phyloP scores from a whole-genome alignment of 1,140 invertebrate species.

The Agraylea sexmaculata region DNA sequence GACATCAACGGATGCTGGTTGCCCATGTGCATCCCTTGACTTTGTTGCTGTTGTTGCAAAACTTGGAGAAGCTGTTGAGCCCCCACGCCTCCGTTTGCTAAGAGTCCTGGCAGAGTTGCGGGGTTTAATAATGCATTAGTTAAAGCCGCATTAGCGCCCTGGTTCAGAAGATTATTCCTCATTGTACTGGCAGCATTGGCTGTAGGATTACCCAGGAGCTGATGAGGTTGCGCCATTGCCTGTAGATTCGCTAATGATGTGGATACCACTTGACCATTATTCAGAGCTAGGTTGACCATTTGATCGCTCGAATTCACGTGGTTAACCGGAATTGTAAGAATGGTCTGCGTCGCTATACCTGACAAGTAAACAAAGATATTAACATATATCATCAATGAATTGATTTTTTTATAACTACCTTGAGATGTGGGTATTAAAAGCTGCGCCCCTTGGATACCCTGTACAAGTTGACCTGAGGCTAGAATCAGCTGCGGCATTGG shows the following conservation, averaged over 20 bases:
- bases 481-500: slow-evolving; percentile 82
- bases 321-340: slow-evolving; percentile 83
- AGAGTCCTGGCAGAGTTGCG: slow-evolving; percentile 52
- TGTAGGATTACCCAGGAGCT: slow-evolving; percentile 35
- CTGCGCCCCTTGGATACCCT: slow-evolving; percentile 85
- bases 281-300: slow-evolving; percentile 67
- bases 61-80: slow-evolving; percentile 51
- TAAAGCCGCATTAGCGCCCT: slow-evolving; percentile 31
- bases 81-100: slow-evolving; percentile 52
- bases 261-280: slow-evolving; percentile 73
- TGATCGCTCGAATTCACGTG: slow-evolving; percentile 68
- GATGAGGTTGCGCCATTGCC: slow-evolving; percentile 60
- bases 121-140: slow-evolving; percentile 47
- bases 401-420: slow-evolving; percentile 45
- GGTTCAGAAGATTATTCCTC: slow-evolving; percentile 45
- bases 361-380: slow-evolving; percentile 22
- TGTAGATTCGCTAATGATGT: slow-evolving; percentile 72
- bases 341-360: slow-evolving; percentile 88
- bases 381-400: background rate
- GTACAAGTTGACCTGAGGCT: slow-evolving; percentile 78
- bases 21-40: slow-evolving; percentile 32
- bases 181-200: slow-evolving; percentile 31
- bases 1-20: slow-evolving; percentile 34
- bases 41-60: slow-evolving; percentile 44
- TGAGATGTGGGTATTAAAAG: slow-evolving; percentile 87